Conservation (phyloP, 2,113 vertebrate species). For the Cervus canadensis region DNA sequence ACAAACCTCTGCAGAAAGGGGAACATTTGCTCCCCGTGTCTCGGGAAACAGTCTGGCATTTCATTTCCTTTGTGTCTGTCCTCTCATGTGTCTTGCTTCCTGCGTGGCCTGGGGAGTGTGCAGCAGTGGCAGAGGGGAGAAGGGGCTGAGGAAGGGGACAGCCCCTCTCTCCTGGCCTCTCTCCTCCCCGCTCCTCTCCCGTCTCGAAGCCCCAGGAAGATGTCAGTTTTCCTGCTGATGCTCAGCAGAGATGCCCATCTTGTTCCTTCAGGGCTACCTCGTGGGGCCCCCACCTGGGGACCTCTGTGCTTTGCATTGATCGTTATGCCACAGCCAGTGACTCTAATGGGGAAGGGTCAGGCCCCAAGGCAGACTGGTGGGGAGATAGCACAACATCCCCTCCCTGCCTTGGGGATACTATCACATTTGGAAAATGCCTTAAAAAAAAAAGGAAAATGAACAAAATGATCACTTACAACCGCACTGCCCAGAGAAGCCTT, state of each 20-base stretch:
- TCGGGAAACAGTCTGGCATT: neutral
- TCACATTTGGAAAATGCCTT: neutral
- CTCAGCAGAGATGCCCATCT: neutral
- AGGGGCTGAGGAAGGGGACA: no score
- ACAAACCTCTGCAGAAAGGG: neutral
- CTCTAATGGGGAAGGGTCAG: neutral
- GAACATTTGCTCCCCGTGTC: no score
- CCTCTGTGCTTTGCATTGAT: neutral
- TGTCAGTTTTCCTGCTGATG: neutral
- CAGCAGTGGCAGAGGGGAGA: no score
- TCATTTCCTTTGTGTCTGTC: no score
- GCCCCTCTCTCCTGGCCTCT: no score
- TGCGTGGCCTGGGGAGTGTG: no score
- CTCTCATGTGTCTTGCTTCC: no score
- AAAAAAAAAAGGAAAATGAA: neutral
- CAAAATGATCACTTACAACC: neutral
- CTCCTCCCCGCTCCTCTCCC: neutral
- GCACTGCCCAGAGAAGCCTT: neutral
- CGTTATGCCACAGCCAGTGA: neutral
- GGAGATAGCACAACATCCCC: neutral
- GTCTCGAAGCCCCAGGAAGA: neutral
- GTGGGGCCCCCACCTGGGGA: accelerated
- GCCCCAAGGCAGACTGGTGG: no score
- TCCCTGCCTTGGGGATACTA: no score
- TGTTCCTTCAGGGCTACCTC: neutral